Evolutionary conservation across 2,113 vertebrate species (phyloP).

Genomic region (Brachypteracias leptosomus): DNA sequence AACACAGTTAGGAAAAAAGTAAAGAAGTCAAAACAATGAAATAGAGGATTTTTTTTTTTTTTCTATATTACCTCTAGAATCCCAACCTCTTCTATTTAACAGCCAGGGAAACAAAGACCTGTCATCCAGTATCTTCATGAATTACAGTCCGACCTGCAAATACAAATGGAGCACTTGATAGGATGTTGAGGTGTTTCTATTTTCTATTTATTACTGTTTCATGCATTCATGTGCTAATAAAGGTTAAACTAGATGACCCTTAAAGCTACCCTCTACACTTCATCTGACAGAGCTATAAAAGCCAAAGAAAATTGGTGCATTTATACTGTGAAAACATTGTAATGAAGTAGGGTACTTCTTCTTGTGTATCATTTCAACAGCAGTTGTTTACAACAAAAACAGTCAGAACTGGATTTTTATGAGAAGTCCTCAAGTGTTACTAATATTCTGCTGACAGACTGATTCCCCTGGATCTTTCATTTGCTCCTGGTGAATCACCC

Average conservation of each 20-base stretch:
- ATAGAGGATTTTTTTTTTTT: not conserved
- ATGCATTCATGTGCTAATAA: slow-evolving; percentile 53
- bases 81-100: not conserved
- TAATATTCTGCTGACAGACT: slow-evolving; percentile 57
- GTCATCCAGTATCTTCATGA: not conserved
- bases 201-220: slow-evolving; percentile 45
- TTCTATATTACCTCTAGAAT: not conserved
- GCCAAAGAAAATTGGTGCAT: slow-evolving; percentile 37
- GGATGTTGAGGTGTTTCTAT: not conserved
- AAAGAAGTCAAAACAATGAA: slow-evolving; percentile 1
- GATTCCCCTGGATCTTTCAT: slow-evolving; percentile 46
- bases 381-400: slow-evolving; percentile 59
- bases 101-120: not conserved
- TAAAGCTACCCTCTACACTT: slow-evolving; percentile 11
- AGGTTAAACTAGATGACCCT: slow-evolving; percentile 29
- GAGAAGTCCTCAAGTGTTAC: slow-evolving; percentile 55
- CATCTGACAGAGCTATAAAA: slow-evolving; percentile 30
- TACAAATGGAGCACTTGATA: slow-evolving; percentile 22
- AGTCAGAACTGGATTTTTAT: slow-evolving; percentile 55
- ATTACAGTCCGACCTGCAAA: slow-evolving; percentile 4
- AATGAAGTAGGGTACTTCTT: slow-evolving; percentile 1
- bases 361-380: slow-evolving; percentile 3
- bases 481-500: slow-evolving; percentile 49
- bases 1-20: not conserved
- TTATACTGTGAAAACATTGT: slow-evolving; percentile 18